Evolutionary conservation across 2,888 invertebrate genomes (phyloP).

Genomic region (Drosophila affinis): DNA sequence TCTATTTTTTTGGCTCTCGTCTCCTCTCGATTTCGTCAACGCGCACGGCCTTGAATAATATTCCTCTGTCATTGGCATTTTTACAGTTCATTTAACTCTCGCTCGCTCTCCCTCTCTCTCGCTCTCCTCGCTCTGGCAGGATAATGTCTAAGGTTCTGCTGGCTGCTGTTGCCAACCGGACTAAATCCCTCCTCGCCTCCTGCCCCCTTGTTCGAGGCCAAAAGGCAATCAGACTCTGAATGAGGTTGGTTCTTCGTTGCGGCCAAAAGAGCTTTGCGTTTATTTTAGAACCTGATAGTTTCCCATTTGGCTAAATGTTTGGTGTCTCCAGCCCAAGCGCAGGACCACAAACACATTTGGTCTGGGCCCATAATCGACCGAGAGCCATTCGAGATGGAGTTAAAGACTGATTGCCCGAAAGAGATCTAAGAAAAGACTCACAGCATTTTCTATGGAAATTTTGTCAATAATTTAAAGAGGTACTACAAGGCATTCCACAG

Average conservation of each 20-base stretch:
- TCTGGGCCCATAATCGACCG: constrained; percentile 3
- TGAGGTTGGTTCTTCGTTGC: constrained; percentile 2
- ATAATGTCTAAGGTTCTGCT: constrained; percentile 19
- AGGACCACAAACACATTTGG: constrained; percentile 1
- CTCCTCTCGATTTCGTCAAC: constrained; percentile 28
- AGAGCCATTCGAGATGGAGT: background rate
- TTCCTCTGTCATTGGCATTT: constrained; percentile 70
- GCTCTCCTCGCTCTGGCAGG: constrained; percentile 18
- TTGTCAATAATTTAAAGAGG: no score
- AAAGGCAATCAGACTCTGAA: constrained; percentile 13
- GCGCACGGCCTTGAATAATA: constrained; percentile 59
- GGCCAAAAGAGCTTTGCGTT: constrained; percentile 7
- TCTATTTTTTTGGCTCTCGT: background rate
- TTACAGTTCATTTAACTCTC: constrained; percentile 75
- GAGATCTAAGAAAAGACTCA: no score
- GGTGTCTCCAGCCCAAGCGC: constrained; percentile 1
- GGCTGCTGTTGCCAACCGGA: constrained; percentile 38
- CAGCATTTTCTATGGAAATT: no score
- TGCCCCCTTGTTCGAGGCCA: background rate
- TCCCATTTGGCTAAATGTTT: constrained; percentile 11
- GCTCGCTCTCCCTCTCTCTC: constrained; percentile 29
- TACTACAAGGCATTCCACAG: no score
- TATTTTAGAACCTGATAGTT: constrained; percentile 27
- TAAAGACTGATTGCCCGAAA: no score
- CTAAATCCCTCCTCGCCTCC: background rate